Conservation (phyloP, 2,797 vertebrate genomes). For the Phoxinus dragarum region DNA sequence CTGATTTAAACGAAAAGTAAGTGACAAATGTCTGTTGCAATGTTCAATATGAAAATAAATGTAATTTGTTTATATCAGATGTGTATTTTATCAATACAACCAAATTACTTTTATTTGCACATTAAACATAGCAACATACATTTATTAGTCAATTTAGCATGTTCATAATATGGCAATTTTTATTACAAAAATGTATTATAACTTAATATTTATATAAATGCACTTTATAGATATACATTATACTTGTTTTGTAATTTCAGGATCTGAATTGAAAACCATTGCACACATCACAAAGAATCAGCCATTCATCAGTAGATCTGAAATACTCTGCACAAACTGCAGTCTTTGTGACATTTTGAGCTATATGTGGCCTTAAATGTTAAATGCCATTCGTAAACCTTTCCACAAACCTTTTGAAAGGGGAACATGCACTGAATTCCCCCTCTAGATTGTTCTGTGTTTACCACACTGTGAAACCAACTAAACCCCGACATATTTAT, state of each 20-base stretch:
- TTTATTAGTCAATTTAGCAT: not conserved
- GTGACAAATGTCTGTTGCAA: not conserved
- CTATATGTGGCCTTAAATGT: not conserved
- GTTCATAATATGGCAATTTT: not conserved
- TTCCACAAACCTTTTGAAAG: constrained; percentile 17
- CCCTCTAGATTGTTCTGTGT: not conserved
- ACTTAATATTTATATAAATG: not conserved
- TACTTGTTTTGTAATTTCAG: too few species aligned
- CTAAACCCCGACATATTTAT: not conserved
- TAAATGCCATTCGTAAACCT: constrained; percentile 12
- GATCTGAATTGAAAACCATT: not conserved
- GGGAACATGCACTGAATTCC: constrained; percentile 42
- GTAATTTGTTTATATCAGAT: not conserved
- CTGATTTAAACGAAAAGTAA: not conserved
- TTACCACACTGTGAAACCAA: constrained; percentile 14
- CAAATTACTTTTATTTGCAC: not conserved
- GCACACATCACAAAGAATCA: not conserved
- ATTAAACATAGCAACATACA: not conserved
- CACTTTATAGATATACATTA: not conserved
- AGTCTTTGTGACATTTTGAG: not conserved
- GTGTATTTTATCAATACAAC: not conserved
- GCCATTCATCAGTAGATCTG: not conserved
- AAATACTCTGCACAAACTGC: not conserved
- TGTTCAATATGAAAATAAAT: not conserved
- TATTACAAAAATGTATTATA: not conserved